These are phyloP conservation scores for Crocuta crocuta DNA, from an alignment of 2,113 vertebrate genomes.

Conservation along the genomic window DNA sequence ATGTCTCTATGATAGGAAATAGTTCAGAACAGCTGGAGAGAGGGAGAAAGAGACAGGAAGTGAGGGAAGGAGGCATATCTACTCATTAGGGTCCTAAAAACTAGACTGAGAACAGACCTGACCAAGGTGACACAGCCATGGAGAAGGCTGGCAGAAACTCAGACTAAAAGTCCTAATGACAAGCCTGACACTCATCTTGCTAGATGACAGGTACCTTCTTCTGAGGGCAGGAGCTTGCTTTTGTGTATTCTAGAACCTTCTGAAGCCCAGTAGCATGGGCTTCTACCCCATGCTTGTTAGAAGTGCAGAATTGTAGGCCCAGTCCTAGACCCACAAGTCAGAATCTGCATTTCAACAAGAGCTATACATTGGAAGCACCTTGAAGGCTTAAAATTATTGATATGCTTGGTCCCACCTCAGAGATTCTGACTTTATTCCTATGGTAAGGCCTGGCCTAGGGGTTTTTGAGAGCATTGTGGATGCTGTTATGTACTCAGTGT, in stretches of 20 bases:
- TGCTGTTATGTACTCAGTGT: neutral
- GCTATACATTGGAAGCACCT: neutral
- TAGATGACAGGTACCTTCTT: neutral
- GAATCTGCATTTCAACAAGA: neutral
- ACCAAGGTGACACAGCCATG: neutral
- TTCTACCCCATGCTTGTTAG: neutral
- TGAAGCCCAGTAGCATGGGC: neutral
- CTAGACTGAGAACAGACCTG: neutral
- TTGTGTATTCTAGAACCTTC: neutral
- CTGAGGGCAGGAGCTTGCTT: neutral
- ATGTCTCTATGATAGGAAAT: neutral
- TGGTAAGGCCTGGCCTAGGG: neutral
- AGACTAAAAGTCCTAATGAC: no score
- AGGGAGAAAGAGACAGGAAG: neutral
- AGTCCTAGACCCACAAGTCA: neutral
- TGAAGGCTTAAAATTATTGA: neutral
- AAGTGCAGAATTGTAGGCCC: neutral
- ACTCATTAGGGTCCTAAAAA: neutral
- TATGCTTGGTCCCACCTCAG: neutral
- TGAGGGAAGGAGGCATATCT: neutral
- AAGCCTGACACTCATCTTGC: neutral
- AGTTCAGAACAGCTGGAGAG: neutral
- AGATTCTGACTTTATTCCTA: neutral
- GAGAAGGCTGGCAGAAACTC: neutral
- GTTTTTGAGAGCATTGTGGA: neutral